A percentile compares a stretch with the other conserved stretches of the same genome.
These are phyloP conservation scores for Mesorhabditis spiculigera DNA, from an alignment of 2,888 invertebrate species.

Conservation along the genomic window DNA sequence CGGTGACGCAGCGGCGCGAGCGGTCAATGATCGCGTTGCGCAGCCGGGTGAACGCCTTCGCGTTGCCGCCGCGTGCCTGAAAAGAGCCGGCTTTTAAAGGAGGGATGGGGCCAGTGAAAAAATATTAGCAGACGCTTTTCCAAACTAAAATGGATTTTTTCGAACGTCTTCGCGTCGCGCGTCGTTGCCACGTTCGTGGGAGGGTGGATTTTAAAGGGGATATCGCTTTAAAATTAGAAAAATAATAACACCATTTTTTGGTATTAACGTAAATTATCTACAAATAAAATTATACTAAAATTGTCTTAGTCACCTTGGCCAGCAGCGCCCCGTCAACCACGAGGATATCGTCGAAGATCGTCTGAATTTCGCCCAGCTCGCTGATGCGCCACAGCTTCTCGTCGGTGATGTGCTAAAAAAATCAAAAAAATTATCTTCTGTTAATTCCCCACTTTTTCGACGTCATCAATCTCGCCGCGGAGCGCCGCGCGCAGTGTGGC, in stretches of 20 bases:
- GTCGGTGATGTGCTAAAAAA: background rate
- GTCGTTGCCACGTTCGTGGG: too few relatives aligned
- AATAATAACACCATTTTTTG: too few relatives aligned
- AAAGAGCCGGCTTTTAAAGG: background rate
- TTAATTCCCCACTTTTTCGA: background rate
- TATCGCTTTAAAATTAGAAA: too few relatives aligned
- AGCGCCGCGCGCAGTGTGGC: background rate
- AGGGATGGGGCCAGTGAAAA: background rate
- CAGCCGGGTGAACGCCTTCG: conserved; percentile 35
- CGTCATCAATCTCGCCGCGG: background rate
- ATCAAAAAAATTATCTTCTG: background rate
- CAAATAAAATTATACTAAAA: too few relatives aligned
- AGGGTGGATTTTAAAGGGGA: too few relatives aligned
- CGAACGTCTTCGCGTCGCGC: too few relatives aligned
- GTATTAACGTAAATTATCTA: too few relatives aligned
- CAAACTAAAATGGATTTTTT: too few relatives aligned
- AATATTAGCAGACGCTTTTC: too few relatives aligned
- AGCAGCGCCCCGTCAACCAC: background rate
- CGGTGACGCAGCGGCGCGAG: conserved; percentile 34
- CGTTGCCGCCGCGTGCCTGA: conserved; percentile 16
- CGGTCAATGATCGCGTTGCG: conserved; percentile 32
- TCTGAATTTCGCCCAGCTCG: background rate
- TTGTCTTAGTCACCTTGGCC: background rate
- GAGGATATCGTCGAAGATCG: background rate
- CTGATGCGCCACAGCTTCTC: background rate